Evolutionary conservation across 2,113 vertebrate genomes (phyloP), one percentile per base, ranked within the genome.

Genomic region (Microtus ochrogaster): DNA sequence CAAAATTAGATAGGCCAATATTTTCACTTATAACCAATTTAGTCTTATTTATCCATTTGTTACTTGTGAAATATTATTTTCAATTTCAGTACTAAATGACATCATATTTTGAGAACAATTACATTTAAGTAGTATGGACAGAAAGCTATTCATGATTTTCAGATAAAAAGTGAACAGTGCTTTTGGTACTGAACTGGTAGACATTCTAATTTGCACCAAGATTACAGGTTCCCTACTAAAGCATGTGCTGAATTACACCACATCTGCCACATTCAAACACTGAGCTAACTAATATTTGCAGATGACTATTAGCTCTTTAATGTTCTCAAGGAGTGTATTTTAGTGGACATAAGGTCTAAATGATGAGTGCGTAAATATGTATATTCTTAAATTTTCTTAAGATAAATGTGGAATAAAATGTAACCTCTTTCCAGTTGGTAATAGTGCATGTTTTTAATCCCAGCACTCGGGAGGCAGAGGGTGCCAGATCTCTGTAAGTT

Each of bases 11-110:
- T n/a, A 24, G 30, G 30, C 41, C 83, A n/a, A 63, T 87, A 84
- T 82, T 92, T 33, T 58, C 21, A 70, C 5, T 77, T 65, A 89
- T 74, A 86, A 77, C 63, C 58, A 8, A 49, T 84, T 70, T 68
- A 78, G 1, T 74, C 73, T 78, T 73, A 74, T 66, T 92, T 94
- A 61, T 39, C 9, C 0, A 90, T 96, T 79, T 89, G 72, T 26
- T 92, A 24, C 68, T 92, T 95, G 33, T 28, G 41, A 92, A 76
- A 90, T 92, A 97, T 72, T 72, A 87, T 85, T 88, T 95, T 93
- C 19, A 95, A 82, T 76, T 91, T 95, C 28, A 68, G 17, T 63
- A 9, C 44, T 44, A 91, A 94, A 47, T 85, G n/a, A 96, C 30
- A 28, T 41, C 9, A 88, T 52, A 58, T 82, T 88, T 94, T 97